Base-by-base conservation (phyloP, 2,113 vertebrate species). In the Crypturellus undulatus region DNA sequence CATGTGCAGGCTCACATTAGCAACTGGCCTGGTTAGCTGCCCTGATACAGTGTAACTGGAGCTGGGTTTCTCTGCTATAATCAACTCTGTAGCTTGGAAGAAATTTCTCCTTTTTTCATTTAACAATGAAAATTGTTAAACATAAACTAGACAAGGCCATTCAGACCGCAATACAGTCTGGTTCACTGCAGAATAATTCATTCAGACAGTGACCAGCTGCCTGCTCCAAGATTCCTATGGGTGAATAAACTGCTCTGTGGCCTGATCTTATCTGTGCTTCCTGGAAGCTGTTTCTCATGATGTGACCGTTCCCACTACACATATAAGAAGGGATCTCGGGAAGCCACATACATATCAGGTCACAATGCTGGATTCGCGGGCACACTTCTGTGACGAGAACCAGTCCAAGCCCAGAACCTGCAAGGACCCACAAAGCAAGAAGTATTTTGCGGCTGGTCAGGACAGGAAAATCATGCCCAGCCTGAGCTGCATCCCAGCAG, bases 41-140 rank as follows among this genome's bases (percentile, higher is more conserved):
- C n/a, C 51, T 5, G 8, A 28, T 4, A 20, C 47, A 12, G 32
- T 16, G 4, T 3, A 47, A 19, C 4, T 14, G 0, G 0, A 59
- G 26, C 15, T 21, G 16, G 79, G 43, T 4, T 25, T 49, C 72
- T n/a, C 32, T 79, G 20, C 77, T 52, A 1, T 0, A 47, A 42
- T 8, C 43, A 42, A 14, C 22, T 81, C 32, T 24, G 36, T 1
- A 73, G 21, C 10, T 51, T 38, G 12, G 8, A 4, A 18, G 5
- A 45, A 9, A 51, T 13, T 6, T 40, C 20, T 40, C 15, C 28
- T 40, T 32, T 4, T 10, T 22, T 49, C 49, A 49, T 49, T 49
- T 22, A 49, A 4, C 7, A 5, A 5, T 6, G 8, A 34, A 42
- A 64, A 11, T 0, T 18, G 6, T 38, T 6, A 47, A 58, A 32